Percentiles rank a stretch among this genome's conserved stretches.
These are phyloP conservation scores for Coendou prehensilis DNA, from an alignment of 2,797 vertebrate species.

Conservation along the genomic window DNA sequence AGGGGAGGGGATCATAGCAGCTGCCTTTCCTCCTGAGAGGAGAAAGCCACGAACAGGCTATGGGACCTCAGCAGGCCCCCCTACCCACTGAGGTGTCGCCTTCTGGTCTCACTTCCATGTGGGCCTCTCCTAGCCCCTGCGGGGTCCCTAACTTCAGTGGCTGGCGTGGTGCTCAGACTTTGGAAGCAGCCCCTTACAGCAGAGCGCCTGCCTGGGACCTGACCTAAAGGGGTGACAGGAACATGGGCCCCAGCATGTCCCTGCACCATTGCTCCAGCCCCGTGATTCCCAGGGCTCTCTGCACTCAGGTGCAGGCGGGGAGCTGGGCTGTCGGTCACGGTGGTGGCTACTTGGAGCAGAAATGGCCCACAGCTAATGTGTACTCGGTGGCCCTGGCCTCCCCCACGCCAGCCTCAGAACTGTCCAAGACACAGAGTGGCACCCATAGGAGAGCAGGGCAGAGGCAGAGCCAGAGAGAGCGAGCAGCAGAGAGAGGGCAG, in stretches of 20 bases:
- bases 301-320: neutral
- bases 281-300: rapidly evolving
- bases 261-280: too few species aligned
- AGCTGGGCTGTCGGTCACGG: rapidly evolving
- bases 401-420: neutral
- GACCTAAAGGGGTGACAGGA: neutral
- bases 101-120: neutral
- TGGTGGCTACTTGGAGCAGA: neutral
- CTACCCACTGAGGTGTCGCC: neutral
- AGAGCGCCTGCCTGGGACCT: neutral
- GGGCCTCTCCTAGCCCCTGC: neutral
- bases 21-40: neutral
- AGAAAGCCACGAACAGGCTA: neutral
- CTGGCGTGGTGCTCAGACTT: neutral
- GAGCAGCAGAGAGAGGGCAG: neutral
- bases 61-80: neutral
- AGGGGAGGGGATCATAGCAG: rapidly evolving
- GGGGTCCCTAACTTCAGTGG: neutral
- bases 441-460: neutral
- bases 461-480: conserved; percentile 42
- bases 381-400: neutral
- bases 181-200: neutral
- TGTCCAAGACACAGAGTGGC: neutral
- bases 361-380: neutral
- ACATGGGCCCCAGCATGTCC: neutral